Conservation (phyloP, 2,888 invertebrate species). For the Latheticus oryzae region DNA sequence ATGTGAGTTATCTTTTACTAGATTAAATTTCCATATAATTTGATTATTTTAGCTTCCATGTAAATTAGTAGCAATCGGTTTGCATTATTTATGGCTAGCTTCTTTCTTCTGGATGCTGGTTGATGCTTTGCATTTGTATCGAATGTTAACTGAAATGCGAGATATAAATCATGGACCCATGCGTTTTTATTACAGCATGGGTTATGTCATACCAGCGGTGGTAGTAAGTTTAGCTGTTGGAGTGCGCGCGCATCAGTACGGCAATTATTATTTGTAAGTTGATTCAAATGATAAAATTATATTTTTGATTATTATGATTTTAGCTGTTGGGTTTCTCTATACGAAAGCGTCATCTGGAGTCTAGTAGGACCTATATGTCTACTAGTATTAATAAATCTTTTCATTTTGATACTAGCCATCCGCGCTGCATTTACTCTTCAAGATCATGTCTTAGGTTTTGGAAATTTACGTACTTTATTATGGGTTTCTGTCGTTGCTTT, state of each 20-base stretch:
- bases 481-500: conserved; percentile 89
- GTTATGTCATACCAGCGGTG: conserved; percentile 92
- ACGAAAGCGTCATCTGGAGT: conserved; percentile 95
- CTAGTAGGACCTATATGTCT: conserved; percentile 90
- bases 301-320: conserved; percentile 33
- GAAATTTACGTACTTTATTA: conserved; percentile 83
- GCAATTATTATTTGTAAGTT: conserved; percentile 92
- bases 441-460: conserved; percentile 89
- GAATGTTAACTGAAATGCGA: conserved; percentile 94
- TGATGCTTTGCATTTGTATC: conserved; percentile 91
- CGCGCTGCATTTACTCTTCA: conserved; percentile 91
- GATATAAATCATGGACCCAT: conserved; percentile 97
- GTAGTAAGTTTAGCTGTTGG: conserved; percentile 92
- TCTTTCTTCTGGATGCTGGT: conserved; percentile 93
- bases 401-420: conserved; percentile 86
- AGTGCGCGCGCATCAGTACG: conserved; percentile 94
- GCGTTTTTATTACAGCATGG: conserved; percentile 91
- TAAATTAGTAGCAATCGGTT: conserved; percentile 87
- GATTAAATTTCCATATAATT: conserved; percentile 13
- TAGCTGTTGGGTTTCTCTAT: conserved; percentile 95
- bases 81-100: conserved; percentile 94
- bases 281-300: neutral
- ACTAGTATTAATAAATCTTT: conserved; percentile 81
- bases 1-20: conserved; percentile 70
- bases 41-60: conserved; percentile 75